phyloP scores from a whole-genome alignment of 2,888 invertebrate genomes.

The Sinopyrophorus schimmeli region DNA sequence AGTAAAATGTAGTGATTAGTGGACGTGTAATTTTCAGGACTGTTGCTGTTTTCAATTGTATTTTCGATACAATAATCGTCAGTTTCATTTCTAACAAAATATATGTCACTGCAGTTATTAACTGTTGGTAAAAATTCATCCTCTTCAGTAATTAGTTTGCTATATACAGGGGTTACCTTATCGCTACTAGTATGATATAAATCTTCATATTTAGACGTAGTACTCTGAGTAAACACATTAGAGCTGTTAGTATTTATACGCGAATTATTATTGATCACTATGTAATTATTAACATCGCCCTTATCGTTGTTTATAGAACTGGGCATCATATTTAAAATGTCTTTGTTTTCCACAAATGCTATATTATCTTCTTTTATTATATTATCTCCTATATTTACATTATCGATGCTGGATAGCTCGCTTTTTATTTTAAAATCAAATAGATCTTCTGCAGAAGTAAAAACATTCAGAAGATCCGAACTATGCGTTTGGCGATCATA shows the following conservation, averaged over 20 bases:
- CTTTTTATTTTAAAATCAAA: conserved; percentile 27
- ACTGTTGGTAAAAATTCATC: conserved; percentile 26
- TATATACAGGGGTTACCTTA: conserved; percentile 30
- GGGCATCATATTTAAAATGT: conserved; percentile 21
- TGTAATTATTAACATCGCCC: conserved; percentile 20
- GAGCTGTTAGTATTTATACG: conserved; percentile 25
- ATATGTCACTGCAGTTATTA: conserved; percentile 23
- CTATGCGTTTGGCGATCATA: conserved; percentile 25
- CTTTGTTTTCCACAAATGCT: conserved; percentile 19
- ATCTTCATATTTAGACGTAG: conserved; percentile 26
- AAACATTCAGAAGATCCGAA: conserved; percentile 25
- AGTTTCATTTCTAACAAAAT: conserved; percentile 14
- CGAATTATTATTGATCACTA: conserved; percentile 27
- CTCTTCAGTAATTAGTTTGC: conserved; percentile 19
- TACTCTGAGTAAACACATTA: conserved; percentile 27
- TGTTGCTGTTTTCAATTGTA: conserved; percentile 2
- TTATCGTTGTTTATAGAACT: conserved; percentile 9
- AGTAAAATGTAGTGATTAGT: conserved; percentile 13
- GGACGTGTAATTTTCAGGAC: neutral
- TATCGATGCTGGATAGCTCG: conserved; percentile 20
- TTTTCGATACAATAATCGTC: neutral
- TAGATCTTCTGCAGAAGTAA: conserved; percentile 23
- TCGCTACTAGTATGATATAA: conserved; percentile 28
- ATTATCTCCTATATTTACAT: conserved; percentile 30
- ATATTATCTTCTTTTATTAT: conserved; percentile 19